Conservation (phyloP, 1,140 invertebrate genomes). For the Drosophila carrolli region DNA sequence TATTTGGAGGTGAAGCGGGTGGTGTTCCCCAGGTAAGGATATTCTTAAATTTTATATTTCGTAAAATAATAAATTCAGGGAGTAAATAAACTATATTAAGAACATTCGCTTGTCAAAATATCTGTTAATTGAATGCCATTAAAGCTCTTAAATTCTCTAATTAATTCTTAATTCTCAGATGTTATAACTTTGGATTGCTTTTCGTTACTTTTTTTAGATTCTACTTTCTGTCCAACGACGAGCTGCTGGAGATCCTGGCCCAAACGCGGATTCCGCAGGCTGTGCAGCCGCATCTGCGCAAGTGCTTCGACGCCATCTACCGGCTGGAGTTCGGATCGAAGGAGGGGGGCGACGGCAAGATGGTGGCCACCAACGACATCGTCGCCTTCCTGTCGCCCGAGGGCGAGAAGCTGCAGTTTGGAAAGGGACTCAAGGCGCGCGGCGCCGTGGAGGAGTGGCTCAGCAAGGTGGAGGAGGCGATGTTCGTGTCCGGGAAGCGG, state of each 20-base stretch:
- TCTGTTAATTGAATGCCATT: too few species aligned
- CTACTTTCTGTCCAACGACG: constrained; percentile 98
- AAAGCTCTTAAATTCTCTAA: too few species aligned
- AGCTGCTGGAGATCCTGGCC: constrained; percentile 95
- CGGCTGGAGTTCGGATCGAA: constrained; percentile 91
- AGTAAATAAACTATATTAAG: too few species aligned
- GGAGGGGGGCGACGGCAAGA: constrained; percentile 79
- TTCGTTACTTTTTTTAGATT: constrained; percentile 85
- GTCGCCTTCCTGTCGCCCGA: constrained; percentile 94
- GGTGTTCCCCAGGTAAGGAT: constrained; percentile 90
- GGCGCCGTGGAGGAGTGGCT: constrained; percentile 96
- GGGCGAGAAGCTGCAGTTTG: constrained; percentile 90
- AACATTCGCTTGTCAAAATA: too few species aligned
- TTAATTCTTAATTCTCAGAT: too few species aligned
- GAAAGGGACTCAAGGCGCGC: constrained; percentile 92
- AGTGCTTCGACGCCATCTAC: constrained; percentile 95
- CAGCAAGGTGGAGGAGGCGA: constrained; percentile 93
- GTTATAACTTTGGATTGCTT: too few species aligned
- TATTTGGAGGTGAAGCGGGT: constrained; percentile 95
- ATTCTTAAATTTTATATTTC: too few species aligned
- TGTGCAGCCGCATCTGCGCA: constrained; percentile 94
- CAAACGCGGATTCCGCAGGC: constrained; percentile 94
- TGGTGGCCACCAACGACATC: constrained; percentile 90
- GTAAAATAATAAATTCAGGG: too few species aligned
- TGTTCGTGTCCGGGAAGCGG: constrained; percentile 91